Evolutionary conservation across 2,888 invertebrate genomes (phyloP).

Genomic region (Pollenia amentaria): DNA sequence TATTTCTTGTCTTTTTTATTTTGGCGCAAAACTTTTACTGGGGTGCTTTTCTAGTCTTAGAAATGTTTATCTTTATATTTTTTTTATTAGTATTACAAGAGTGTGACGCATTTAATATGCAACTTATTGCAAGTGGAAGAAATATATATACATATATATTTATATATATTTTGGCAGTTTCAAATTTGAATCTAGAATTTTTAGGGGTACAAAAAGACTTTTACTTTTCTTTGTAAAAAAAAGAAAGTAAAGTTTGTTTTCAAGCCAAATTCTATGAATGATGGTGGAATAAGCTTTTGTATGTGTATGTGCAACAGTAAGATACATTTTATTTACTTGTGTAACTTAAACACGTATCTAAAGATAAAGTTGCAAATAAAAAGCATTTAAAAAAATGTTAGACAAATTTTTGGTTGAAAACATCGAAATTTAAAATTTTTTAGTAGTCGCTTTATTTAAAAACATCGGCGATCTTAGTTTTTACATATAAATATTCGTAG

Average conservation of each 20-base stretch:
- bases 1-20: slow-evolving; percentile 41
- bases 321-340: too few relatives aligned
- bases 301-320: too few relatives aligned
- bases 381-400: too few relatives aligned
- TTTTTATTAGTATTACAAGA: slow-evolving; percentile 3
- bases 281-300: too few relatives aligned
- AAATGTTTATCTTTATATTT: neutral
- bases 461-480: too few relatives aligned
- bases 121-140: slow-evolving; percentile 39
- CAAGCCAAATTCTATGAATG: too few relatives aligned
- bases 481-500: too few relatives aligned
- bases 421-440: too few relatives aligned
- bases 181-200: neutral
- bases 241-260: neutral
- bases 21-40: slow-evolving; percentile 58
- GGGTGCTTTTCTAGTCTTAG: slow-evolving; percentile 32
- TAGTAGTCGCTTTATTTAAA: too few relatives aligned
- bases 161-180: neutral
- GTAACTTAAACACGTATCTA: too few relatives aligned
- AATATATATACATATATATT: neutral
- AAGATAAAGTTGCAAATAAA: too few relatives aligned
- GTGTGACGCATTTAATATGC: slow-evolving; percentile 49
- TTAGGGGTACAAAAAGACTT: slow-evolving; percentile 10
- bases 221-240: slow-evolving; percentile 29
- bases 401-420: too few relatives aligned